Conservation (phyloP, 2,797 vertebrate genomes). For the Melanotaenia trifasciata region DNA sequence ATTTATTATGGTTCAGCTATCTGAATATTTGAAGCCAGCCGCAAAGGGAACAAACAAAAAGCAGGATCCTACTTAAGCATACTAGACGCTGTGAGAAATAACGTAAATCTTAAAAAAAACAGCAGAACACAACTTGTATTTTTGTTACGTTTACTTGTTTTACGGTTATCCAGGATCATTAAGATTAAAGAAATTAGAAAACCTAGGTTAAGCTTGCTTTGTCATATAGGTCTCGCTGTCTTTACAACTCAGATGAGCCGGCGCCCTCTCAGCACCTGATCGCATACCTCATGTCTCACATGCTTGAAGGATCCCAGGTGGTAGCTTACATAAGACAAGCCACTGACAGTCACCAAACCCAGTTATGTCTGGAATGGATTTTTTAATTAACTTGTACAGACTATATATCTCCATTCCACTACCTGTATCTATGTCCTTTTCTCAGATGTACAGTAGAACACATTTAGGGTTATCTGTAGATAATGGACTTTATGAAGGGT, state of each 20-base stretch:
- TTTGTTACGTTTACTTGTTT: neutral
- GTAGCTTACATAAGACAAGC: conserved; percentile 71
- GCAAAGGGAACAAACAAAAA: conserved; percentile 31
- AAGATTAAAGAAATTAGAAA: neutral
- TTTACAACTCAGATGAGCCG: conserved; percentile 12
- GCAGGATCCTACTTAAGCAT: conserved; percentile 14
- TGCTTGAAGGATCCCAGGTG: conserved; percentile 77
- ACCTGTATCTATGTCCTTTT: conserved; percentile 21
- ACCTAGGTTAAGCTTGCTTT: conserved; percentile 2
- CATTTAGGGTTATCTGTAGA: conserved; percentile 8
- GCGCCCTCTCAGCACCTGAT: conserved; percentile 52
- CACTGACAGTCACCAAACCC: conserved; percentile 58
- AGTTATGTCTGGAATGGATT: conserved; percentile 78
- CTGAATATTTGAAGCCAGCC: conserved; percentile 16
- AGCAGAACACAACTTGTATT: neutral
- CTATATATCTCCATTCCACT: conserved; percentile 43
- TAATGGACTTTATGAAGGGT: neutral
- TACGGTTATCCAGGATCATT: neutral
- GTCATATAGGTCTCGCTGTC: conserved; percentile 1
- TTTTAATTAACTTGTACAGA: conserved; percentile 74
- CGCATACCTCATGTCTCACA: conserved; percentile 65
- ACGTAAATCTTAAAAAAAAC: neutral
- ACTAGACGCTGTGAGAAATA: neutral
- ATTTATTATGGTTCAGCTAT: conserved; percentile 30
- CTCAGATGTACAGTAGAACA: conserved; percentile 22